A percentile compares a stretch with the other conserved stretches of the same genome.
Evolutionary conservation across 2,113 vertebrate species (phyloP).

Genomic region (Indicator indicator): DNA sequence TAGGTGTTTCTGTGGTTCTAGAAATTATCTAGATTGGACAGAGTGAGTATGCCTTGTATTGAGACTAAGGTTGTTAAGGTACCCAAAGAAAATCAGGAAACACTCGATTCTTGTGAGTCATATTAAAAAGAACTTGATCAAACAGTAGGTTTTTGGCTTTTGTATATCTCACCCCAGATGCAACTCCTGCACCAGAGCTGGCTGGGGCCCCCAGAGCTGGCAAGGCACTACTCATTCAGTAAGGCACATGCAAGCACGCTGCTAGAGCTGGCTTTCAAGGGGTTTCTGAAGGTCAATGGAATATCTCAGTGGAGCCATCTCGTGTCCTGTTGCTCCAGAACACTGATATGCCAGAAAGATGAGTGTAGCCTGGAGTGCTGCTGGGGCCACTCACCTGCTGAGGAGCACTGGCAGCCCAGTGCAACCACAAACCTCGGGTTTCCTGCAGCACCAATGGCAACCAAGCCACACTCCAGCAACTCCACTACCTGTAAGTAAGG

Average conservation of each 20-base stretch:
- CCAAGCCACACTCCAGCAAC: background rate
- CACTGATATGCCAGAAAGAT: rapidly evolving
- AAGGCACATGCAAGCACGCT: background rate
- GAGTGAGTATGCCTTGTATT: background rate
- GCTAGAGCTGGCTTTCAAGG: background rate
- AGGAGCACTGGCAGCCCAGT: background rate
- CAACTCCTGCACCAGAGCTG: background rate
- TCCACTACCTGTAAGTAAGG: background rate
- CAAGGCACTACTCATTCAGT: background rate
- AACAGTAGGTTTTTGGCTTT: background rate
- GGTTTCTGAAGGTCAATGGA: background rate
- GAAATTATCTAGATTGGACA: background rate
- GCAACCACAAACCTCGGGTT: background rate
- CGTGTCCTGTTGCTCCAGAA: background rate
- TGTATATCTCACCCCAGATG: background rate
- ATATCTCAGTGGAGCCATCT: background rate
- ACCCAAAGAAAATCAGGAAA: background rate
- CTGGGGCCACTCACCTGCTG: rapidly evolving
- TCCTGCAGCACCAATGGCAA: background rate
- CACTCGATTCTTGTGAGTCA: background rate
- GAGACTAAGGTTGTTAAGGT: background rate
- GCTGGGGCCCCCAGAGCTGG: background rate
- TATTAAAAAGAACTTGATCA: background rate
- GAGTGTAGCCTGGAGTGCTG: rapidly evolving
- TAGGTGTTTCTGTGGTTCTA: background rate